Conservation (phyloP, 2,113 vertebrate species). For the Mormoops blainvillei region DNA sequence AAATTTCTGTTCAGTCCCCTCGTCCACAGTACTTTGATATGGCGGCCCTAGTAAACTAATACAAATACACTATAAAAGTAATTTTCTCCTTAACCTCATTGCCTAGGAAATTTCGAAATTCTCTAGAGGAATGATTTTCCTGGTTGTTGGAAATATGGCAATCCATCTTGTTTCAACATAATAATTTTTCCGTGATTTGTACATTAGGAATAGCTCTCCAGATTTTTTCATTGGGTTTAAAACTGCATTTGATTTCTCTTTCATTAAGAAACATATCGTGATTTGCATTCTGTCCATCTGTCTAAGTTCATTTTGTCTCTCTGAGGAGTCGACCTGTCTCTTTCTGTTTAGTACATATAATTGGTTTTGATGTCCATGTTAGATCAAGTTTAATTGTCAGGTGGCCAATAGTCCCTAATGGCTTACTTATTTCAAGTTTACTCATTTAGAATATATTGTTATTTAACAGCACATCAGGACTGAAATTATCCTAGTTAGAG, state of each 20-base stretch:
- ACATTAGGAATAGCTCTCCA: slow-evolving; percentile 16
- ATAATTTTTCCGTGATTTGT: slow-evolving; percentile 18
- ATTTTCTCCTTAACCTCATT: background rate
- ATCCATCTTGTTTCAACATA: slow-evolving; percentile 20
- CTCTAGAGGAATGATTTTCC: slow-evolving; percentile 17
- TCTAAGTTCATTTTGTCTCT: slow-evolving; percentile 56
- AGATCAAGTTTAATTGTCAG: slow-evolving; percentile 59
- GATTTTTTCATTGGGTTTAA: slow-evolving; percentile 50
- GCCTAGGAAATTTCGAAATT: background rate
- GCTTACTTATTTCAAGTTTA: slow-evolving; percentile 55
- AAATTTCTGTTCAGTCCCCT: background rate
- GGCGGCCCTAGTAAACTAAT: background rate
- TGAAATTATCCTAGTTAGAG: slow-evolving; percentile 40
- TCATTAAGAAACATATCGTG: slow-evolving; percentile 23
- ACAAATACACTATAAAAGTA: background rate
- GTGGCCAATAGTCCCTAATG: slow-evolving; percentile 33
- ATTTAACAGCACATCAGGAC: slow-evolving; percentile 51
- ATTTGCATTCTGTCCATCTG: slow-evolving; percentile 67
- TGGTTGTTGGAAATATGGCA: background rate
- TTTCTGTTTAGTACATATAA: slow-evolving; percentile 53
- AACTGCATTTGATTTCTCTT: slow-evolving; percentile 49
- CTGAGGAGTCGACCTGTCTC: slow-evolving; percentile 35
- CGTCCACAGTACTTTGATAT: background rate
- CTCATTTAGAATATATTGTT: slow-evolving; percentile 59
- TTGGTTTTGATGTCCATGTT: slow-evolving; percentile 63